Percentiles rank a stretch among this genome's conserved stretches.
Conservation (phyloP, 2,888 invertebrate species). For the Diogma glabrata region DNA sequence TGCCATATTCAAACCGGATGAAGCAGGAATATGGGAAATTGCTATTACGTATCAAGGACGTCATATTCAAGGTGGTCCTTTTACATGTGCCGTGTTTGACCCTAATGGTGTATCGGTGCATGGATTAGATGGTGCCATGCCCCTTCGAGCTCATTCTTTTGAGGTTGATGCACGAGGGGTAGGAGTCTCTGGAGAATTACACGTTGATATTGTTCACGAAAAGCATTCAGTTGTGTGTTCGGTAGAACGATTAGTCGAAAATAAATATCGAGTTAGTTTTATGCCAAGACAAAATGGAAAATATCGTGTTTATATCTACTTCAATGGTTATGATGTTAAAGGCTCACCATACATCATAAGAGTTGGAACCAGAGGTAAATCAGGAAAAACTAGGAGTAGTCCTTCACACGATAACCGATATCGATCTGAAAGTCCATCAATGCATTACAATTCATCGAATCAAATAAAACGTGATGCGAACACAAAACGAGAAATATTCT, state of each 20-base stretch:
- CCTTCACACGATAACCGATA: slow-evolving; percentile 43
- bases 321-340: slow-evolving; percentile 75
- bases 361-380: slow-evolving; percentile 60
- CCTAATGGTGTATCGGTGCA: slow-evolving; percentile 78
- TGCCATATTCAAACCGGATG: slow-evolving; percentile 94
- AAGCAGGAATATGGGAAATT: slow-evolving; percentile 95
- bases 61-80: slow-evolving; percentile 93
- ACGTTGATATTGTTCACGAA: slow-evolving; percentile 82
- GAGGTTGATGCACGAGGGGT: slow-evolving; percentile 63
- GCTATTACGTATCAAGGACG: slow-evolving; percentile 92
- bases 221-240: slow-evolving; percentile 73
- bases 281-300: slow-evolving; percentile 69
- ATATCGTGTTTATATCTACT: slow-evolving; percentile 78
- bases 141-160: slow-evolving; percentile 78
- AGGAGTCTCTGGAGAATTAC: slow-evolving; percentile 76
- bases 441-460: slow-evolving; percentile 33
- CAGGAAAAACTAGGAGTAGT: slow-evolving; percentile 41
- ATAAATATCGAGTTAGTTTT: slow-evolving; percentile 66
- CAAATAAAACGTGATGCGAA: slow-evolving; percentile 31
- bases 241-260: slow-evolving; percentile 65
- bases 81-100: slow-evolving; percentile 91
- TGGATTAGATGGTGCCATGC: slow-evolving; percentile 71
- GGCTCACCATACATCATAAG: slow-evolving; percentile 82
- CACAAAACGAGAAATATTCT: slow-evolving; percentile 19
- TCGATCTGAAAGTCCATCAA: slow-evolving; percentile 36